Base-by-base conservation (phyloP, 2,113 vertebrate species). In the Narcine bancroftii region DNA sequence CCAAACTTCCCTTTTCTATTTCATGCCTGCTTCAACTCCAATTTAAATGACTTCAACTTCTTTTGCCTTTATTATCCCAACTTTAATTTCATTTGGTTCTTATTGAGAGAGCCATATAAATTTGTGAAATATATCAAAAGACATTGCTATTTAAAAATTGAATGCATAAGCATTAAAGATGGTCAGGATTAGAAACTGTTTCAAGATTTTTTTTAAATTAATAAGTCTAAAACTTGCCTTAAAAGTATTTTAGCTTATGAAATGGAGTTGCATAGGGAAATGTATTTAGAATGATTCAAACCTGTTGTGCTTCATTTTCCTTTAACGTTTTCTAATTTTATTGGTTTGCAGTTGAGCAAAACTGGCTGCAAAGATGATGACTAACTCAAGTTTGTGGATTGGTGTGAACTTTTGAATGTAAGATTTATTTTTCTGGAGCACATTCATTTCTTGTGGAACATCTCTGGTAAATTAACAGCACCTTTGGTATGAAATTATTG, bases 341-440 rank as follows among this genome's bases (percentile, higher is more conserved):
- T 94, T 94, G 93, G 95, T 93, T 95, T 94, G 50, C 95, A 99
- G 98, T 95, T 99, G 93, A 99, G 98, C 96, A 99, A 97, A 97
- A 98, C 98, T 2, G 98, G 98, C 94, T 97, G 97, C 93, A 98
- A 97, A 95, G 98, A 98, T 73, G 98, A 98, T 9, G 97, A 98
- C 87, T 98, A 97, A 91, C 63, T 45, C 39, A 29, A 65, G 56
- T 69, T 91, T 91, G 24, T 69, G 89, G 65, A 91, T 10, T 71
- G 65, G 89, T 2, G 5, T 91, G 42, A 91, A 47, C 39, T n/a
- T 69, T 42, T 42, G 85, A 91, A 15, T 69, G 1, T 71, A 63
- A 45, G 65, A 69, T 91, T 91, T 69, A 42, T 29, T 91, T 69
- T 69, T 63, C 39, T 91, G 63, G 39, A 91, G 42, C 42, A 33